phyloP scores from a whole-genome alignment of 2,113 vertebrate species.

The Panthera uncia region DNA sequence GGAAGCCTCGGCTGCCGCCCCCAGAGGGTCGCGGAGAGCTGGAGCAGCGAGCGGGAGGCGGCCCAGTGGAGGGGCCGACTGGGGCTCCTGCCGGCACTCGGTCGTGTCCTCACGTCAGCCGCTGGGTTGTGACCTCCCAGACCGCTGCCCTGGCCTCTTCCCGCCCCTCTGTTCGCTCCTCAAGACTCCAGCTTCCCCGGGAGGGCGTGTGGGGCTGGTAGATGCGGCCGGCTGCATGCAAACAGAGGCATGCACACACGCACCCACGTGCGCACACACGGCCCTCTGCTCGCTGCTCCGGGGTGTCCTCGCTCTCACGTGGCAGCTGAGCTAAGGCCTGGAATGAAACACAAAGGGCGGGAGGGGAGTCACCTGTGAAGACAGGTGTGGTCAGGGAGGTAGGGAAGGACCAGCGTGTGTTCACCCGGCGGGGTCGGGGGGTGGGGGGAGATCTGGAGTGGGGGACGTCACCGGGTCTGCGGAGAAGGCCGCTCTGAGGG shows the following conservation, averaged over 20 bases:
- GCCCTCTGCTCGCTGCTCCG: neutral
- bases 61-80: neutral
- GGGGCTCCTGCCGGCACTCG: too few relatives aligned
- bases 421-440: neutral
- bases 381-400: neutral
- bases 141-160: neutral
- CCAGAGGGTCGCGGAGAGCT: neutral
- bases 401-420: neutral
- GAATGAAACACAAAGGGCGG: neutral
- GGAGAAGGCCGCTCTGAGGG: neutral
- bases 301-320: neutral
- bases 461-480: neutral
- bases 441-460: neutral
- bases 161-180: neutral
- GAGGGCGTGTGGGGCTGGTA: neutral
- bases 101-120: neutral
- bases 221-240: neutral
- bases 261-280: rapidly evolving
- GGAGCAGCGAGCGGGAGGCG: rapidly evolving
- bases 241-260: rapidly evolving
- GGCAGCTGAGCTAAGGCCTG: neutral
- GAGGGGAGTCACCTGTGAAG: neutral
- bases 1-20: neutral
- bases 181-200: neutral
- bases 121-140: rapidly evolving